Base-by-base conservation (phyloP, 2,888 invertebrate species). In the Drosophila anomelani region DNA sequence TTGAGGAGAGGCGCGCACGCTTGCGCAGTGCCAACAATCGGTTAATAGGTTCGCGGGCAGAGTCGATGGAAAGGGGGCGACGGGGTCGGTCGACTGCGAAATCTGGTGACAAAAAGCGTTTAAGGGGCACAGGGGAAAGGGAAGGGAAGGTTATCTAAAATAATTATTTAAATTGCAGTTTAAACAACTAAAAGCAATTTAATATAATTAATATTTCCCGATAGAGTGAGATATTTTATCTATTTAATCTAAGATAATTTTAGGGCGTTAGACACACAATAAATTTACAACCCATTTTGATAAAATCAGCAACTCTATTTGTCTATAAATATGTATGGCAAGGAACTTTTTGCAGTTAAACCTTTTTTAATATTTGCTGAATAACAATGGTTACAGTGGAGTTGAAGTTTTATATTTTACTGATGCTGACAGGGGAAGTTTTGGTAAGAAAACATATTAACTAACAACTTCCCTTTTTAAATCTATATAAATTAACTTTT, bases 11-110 rank as follows among this genome's bases (percentile, higher is more conserved):
- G 60, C 71, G 60, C 71, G 51, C 69, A 44, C 69, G 72, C 60
- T 41, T 71, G 72, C 72, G 80, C 72, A 72, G 64, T 72, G 66
- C 56, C 79, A 76, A 64, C 80, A 80, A 80, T 80, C 87, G 87
- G 29, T n/a, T 80, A 80, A 80, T 80, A 76, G 70, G 55, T 47
- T 39, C 55, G 55, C 47, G 49, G 41, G 29, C 23, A 29, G 46
- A 26, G 39, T 17, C 20, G 47, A 41, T 46, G 39, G 39, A 44
- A 38, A 38, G 36, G 20, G 32, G 29, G 36, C 43, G 20, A 47
- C 7, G 53, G 38, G 59, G 32, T 39, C 46, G 55, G 32, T 15
- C 51, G 20, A 39, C 68, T 46, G 56, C 64, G 59, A 78, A 75
- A 78, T 76, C 56, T 58, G 72, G 61, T 74, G 77, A 75, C 77